These are phyloP conservation scores for Acromyrmex echinatior DNA, from an alignment of 1,140 invertebrate species.

Conservation along the genomic window DNA sequence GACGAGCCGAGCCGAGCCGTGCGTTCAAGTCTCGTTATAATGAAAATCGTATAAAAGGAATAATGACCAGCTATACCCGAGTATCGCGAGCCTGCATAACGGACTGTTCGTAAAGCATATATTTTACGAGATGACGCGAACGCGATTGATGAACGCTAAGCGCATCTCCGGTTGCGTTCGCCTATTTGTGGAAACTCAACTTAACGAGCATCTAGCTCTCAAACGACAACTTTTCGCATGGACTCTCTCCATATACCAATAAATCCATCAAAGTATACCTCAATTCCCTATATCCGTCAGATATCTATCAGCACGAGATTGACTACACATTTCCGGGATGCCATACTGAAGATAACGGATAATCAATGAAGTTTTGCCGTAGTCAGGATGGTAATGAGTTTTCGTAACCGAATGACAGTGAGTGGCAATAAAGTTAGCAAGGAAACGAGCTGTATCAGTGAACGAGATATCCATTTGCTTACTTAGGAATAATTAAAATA, in stretches of 20 bases:
- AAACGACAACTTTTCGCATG: conserved; percentile 57
- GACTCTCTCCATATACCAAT: conserved; percentile 34
- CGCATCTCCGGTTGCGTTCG: conserved; percentile 34
- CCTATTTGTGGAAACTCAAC: conserved; percentile 36
- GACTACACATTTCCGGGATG: conserved; percentile 44
- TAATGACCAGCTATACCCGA: conserved; percentile 31
- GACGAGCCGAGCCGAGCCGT: background rate
- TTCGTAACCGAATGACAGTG: conserved; percentile 41
- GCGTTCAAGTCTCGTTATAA: conserved; percentile 33
- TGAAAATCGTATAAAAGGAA: conserved; percentile 54
- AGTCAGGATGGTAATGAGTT: conserved; percentile 49
- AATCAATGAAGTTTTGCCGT: conserved; percentile 62
- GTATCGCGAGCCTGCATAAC: conserved; percentile 32
- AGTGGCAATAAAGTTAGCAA: conserved; percentile 54
- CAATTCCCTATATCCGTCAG: conserved; percentile 43
- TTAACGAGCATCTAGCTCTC: conserved; percentile 47
- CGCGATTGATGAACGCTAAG: conserved; percentile 57
- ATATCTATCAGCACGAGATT: conserved; percentile 51
- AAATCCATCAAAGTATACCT: conserved; percentile 42
- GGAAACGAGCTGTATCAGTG: conserved; percentile 45
- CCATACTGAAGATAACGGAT: conserved; percentile 34
- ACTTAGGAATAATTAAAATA: conserved; percentile 80
- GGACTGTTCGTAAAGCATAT: conserved; percentile 43
- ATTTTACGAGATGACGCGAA: conserved; percentile 44
- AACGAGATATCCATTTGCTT: conserved; percentile 61